Percentiles rank a stretch among this genome's conserved stretches.
These are phyloP conservation scores for Mimachlamys varia DNA, from an alignment of 2,888 invertebrate genomes.

Conservation along the genomic window DNA sequence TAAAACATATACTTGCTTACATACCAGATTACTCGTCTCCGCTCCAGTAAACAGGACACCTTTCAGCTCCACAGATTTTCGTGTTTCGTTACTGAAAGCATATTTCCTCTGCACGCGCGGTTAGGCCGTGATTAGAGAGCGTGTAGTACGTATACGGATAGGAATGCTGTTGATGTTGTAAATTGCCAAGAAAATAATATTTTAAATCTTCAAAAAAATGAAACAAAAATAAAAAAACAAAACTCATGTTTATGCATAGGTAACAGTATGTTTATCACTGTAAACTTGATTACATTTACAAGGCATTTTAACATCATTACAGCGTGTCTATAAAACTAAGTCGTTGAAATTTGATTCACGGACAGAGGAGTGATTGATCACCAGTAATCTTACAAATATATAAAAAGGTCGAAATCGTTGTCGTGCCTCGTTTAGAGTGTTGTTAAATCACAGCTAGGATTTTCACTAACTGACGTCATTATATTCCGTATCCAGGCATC, in stretches of 20 bases:
- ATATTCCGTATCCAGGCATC: neutral
- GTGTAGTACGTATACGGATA: neutral
- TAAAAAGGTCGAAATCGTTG: neutral
- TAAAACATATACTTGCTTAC: neutral
- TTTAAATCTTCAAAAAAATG: neutral
- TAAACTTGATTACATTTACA: too few species aligned
- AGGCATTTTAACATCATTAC: too few species aligned
- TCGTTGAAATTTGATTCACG: too few species aligned
- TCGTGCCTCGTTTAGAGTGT: neutral
- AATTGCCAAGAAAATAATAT: neutral
- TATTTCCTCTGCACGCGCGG: neutral
- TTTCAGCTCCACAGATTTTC: slow-evolving; percentile 2
- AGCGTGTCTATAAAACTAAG: neutral
- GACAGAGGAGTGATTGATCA: neutral
- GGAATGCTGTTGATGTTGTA: neutral
- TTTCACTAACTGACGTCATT: neutral
- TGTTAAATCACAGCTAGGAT: neutral
- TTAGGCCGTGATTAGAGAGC: neutral
- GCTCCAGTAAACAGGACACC: neutral
- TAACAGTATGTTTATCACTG: too few species aligned
- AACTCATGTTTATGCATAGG: too few species aligned
- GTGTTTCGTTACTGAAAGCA: neutral
- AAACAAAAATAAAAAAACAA: neutral
- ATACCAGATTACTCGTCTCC: neutral
- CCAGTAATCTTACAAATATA: neutral